Evolutionary conservation across 2,113 vertebrate species (phyloP).

Genomic region (Diadophis punctatus): DNA sequence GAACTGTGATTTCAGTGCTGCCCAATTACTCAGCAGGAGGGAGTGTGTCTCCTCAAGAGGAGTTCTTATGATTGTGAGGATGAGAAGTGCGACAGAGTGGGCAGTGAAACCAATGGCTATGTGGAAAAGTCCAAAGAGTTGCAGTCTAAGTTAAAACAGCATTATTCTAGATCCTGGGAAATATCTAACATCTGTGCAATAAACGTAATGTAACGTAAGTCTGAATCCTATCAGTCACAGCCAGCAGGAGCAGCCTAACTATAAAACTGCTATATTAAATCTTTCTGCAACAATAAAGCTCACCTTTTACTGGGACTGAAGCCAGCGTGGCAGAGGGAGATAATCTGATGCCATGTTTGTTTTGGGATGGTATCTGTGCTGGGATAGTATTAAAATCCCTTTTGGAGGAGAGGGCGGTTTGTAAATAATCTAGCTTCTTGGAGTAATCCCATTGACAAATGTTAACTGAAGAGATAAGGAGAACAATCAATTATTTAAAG

Average conservation of each 20-base stretch:
- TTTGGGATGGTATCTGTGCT: constrained; percentile 4
- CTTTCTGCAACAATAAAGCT: constrained; percentile 25
- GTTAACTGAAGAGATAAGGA: constrained; percentile 29
- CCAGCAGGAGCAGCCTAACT: neutral
- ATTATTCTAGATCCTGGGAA: neutral
- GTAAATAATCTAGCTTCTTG: constrained; percentile 25
- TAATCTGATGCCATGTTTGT: constrained; percentile 15
- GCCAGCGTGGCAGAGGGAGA: neutral
- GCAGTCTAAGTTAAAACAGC: neutral
- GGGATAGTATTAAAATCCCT: constrained; percentile 13
- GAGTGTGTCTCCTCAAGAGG: neutral
- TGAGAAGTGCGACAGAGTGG: neutral
- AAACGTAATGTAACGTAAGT: neutral
- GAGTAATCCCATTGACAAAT: constrained; percentile 22
- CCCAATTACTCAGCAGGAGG: neutral
- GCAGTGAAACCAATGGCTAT: neutral
- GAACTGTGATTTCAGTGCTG: neutral
- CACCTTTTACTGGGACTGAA: neutral
- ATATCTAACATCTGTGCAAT: neutral
- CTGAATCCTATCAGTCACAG: neutral
- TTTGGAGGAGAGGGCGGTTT: neutral
- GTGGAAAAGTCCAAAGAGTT: neutral
- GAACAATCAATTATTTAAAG: constrained; percentile 22
- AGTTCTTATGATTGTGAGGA: neutral
- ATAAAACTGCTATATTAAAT: constrained; percentile 17